Percentiles rank a stretch among this genome's conserved stretches.
Evolutionary conservation across 2,888 invertebrate genomes (phyloP).

Genomic region (Aleiodes alternator): DNA sequence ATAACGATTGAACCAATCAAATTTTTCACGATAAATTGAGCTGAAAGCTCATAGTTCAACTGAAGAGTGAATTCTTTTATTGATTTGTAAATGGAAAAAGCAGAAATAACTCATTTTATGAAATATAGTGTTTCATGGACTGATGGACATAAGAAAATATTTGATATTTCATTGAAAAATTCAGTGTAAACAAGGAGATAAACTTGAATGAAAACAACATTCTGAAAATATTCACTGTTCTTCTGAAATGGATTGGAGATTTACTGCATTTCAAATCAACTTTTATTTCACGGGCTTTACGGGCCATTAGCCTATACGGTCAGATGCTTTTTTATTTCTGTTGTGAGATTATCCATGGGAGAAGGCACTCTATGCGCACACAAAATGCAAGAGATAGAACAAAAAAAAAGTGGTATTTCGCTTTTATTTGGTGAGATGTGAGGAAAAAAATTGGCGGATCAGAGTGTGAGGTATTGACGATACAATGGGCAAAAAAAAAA

Average conservation of each 20-base stretch:
- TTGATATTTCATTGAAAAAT: constrained; percentile 2
- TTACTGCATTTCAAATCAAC: constrained; percentile 50
- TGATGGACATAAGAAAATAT: not conserved
- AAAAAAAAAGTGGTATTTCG: not conserved
- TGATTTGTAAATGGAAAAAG: no score
- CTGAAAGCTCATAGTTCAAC: no score
- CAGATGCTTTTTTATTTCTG: constrained; percentile 5
- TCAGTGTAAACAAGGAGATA: not conserved
- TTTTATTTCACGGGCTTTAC: constrained; percentile 48
- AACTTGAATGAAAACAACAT: not conserved
- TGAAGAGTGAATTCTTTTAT: no score
- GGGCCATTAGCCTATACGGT: constrained; percentile 47
- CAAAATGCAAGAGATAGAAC: not conserved
- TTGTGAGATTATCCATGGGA: constrained; percentile 7
- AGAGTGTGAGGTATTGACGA: constrained; percentile 15
- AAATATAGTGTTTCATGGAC: no score
- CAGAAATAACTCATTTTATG: no score
- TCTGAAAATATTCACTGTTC: not conserved
- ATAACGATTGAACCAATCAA: no score
- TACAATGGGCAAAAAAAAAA: not conserved
- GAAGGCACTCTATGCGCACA: not conserved
- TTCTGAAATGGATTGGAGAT: constrained; percentile 1
- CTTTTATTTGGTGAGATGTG: not conserved
- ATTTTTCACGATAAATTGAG: no score
- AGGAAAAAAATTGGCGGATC: not conserved